Percentiles rank a stretch among this genome's conserved stretches.
phyloP scores from a whole-genome alignment of 2,888 invertebrate species.

The Atherix ibis region DNA sequence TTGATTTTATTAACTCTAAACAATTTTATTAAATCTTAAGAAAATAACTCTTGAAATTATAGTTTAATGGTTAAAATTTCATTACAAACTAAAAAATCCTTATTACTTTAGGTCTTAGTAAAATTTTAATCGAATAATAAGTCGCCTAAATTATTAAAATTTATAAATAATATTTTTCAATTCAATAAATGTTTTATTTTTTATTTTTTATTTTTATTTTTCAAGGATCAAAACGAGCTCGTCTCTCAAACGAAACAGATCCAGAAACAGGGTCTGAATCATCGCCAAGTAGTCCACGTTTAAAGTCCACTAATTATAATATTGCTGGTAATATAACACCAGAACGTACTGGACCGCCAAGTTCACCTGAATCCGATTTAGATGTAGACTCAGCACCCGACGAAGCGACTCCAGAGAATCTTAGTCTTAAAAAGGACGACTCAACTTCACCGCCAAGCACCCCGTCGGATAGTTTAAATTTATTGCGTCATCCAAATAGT shows the following conservation, averaged over 20 bases:
- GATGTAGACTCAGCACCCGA: slow-evolving; percentile 34
- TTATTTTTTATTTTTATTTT: too few relatives aligned
- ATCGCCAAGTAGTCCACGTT: slow-evolving; percentile 28
- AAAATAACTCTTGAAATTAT: too few relatives aligned
- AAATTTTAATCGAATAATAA: too few relatives aligned
- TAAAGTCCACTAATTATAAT: slow-evolving; percentile 18
- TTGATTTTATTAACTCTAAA: too few relatives aligned
- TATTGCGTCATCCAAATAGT: slow-evolving; percentile 19
- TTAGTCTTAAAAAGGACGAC: slow-evolving; percentile 55
- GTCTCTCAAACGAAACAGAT: slow-evolving; percentile 32
- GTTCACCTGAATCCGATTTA: slow-evolving; percentile 32
- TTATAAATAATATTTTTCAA: too few relatives aligned
- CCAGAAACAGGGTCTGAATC: slow-evolving; percentile 33
- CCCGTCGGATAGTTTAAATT: slow-evolving; percentile 23
- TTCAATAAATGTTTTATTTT: too few relatives aligned
- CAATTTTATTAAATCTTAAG: too few relatives aligned
- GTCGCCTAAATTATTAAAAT: too few relatives aligned
- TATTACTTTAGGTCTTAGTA: too few relatives aligned
- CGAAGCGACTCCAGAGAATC: slow-evolving; percentile 58
- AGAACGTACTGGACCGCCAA: slow-evolving; percentile 30
- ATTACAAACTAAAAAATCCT: too few relatives aligned
- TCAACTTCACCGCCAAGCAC: slow-evolving; percentile 33
- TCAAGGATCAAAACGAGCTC: slow-evolving; percentile 30
- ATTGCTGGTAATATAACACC: slow-evolving; percentile 28
- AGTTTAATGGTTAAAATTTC: too few relatives aligned